Percentiles rank a stretch among this genome's conserved stretches.
phyloP scores from a whole-genome alignment of 2,113 vertebrate species.

The Martes martes region DNA sequence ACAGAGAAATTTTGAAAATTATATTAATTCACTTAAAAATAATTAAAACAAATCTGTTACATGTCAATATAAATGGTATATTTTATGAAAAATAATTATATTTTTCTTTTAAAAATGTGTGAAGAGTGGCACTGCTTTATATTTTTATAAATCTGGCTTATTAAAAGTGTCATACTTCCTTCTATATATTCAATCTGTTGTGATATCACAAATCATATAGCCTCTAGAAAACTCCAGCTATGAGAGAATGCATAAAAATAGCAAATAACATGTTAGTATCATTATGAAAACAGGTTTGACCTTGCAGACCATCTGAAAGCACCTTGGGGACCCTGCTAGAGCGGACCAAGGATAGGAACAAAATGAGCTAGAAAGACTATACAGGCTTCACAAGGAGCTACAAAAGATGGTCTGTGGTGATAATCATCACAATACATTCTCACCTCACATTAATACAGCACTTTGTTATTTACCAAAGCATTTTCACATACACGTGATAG shows the following conservation, averaged over 20 bases:
- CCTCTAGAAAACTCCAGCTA: not conserved
- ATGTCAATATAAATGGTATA: not conserved
- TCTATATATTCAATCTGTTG: not conserved
- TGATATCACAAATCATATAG: not conserved
- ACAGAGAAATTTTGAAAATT: not conserved
- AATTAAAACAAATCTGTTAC: not conserved
- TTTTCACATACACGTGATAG: not conserved
- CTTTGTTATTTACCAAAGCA: not conserved
- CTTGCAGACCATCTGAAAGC: not conserved
- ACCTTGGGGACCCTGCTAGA: not conserved
- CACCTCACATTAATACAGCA: not conserved
- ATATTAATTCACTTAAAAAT: not conserved
- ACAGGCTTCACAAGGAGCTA: not conserved
- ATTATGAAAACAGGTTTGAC: conserved; percentile 36
- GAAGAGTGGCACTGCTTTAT: not conserved
- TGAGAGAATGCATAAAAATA: not conserved
- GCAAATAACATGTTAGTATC: not conserved
- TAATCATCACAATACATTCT: not conserved
- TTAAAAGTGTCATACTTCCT: not conserved
- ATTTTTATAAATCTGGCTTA: not conserved
- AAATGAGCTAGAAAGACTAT: not conserved
- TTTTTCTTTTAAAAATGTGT: not conserved
- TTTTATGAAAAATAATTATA: not conserved
- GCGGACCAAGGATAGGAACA: not conserved
- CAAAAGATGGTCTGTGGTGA: not conserved